Evolutionary conservation across 1,140 invertebrate genomes (phyloP), one percentile per base, ranked within the genome.

Genomic region (Ladona fulva): DNA sequence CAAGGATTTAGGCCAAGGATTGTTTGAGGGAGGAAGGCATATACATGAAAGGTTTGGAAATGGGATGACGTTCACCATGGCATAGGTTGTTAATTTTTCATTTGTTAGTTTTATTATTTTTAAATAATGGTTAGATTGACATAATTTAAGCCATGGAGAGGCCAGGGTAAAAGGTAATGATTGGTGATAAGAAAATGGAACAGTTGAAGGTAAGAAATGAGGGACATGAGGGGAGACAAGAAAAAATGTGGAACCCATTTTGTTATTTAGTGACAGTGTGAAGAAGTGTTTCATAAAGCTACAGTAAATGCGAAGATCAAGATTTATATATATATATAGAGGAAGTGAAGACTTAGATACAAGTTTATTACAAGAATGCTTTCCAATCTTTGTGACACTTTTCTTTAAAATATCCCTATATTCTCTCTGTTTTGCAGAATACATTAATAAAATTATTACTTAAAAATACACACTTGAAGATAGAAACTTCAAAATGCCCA

Each of bases 61-160:
- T 5, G 5, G 14, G 52, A 66, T 66, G 52, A 66, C 52, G n/a
- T 66, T 66, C 52, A 66, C 52, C 52, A 66, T 66, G 52, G 52
- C 52, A 66, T 6, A 16, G 16, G n/a, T 16, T 66, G 52, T 66
- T 66, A 66, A 66, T 66, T 66, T 66, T 66, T 66, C 14, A 66
- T 66, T 66, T 66, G 52, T 66, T 66, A 66, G 52, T 66, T 66
- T 66, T 66, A 22, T 66, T 66, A 66, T 66, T 66, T 66, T 19
- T 22, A 3, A 16, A 52, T 19, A 52, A 66, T 6, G 3, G 52
- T 66, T 16, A 66, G 12, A 66, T 66, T 3, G 14, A 19, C 14
- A 19, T 66, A 19, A 22, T 66, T 66, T 22, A 3, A 66, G 52
- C 52, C 52, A 66, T 66, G 52, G 52, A 66, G 52, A 66, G 3